Conservation (phyloP, 2,113 vertebrate genomes). For the Hepsetus odoe region DNA sequence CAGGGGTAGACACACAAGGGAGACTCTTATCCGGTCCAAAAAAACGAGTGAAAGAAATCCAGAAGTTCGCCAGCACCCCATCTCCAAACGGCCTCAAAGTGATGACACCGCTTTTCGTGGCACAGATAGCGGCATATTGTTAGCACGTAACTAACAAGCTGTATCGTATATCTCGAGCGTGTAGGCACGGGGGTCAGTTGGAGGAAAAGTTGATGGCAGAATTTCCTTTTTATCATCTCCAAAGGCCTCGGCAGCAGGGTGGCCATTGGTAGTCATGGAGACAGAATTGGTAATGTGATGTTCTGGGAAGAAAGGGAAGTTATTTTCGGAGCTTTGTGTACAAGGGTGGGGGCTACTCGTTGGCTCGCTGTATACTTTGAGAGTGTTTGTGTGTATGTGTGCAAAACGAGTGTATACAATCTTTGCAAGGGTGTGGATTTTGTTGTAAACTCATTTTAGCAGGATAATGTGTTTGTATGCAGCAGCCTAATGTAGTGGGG, state of each 20-base stretch:
- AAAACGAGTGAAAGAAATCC: neutral
- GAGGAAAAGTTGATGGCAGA: neutral
- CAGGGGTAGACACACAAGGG: neutral
- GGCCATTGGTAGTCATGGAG: slow-evolving; percentile 18
- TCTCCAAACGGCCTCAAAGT: neutral
- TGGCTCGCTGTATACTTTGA: slow-evolving; percentile 25
- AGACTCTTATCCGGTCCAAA: neutral
- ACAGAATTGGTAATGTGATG: slow-evolving; percentile 26
- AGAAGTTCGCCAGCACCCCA: neutral
- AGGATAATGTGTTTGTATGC: neutral
- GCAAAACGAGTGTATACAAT: slow-evolving; percentile 22
- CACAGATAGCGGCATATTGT: neutral
- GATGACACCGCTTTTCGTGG: neutral
- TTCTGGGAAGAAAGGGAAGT: slow-evolving; percentile 26
- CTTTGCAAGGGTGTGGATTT: slow-evolving; percentile 3
- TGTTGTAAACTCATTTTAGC: slow-evolving; percentile 1
- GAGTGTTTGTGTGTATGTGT: slow-evolving; percentile 3
- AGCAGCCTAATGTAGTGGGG: neutral
- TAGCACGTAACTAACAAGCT: neutral
- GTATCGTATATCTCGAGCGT: neutral
- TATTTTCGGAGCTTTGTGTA: slow-evolving; percentile 30
- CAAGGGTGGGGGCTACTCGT: neutral
- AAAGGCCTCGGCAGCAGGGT: slow-evolving; percentile 1
- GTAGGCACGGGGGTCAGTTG: neutral
- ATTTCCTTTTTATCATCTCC: neutral